Evolutionary conservation across 2,797 vertebrate genomes (phyloP).

Genomic region (Oryzias sinensis): DNA sequence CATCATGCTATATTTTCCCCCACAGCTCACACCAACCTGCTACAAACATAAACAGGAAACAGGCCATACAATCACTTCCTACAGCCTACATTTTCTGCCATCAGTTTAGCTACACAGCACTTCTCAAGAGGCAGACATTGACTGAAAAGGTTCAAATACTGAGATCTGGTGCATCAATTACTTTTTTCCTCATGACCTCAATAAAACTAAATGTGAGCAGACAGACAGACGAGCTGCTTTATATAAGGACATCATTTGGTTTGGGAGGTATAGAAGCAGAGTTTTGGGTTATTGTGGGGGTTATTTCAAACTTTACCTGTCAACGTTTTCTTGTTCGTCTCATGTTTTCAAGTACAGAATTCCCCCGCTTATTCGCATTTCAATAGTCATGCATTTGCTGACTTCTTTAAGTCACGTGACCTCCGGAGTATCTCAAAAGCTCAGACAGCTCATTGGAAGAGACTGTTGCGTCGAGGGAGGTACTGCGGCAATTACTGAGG

Average conservation of each 20-base stretch:
- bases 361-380: no score
- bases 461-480: no score
- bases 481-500: no score
- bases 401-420: no score
- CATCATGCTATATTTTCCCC: conserved; percentile 24
- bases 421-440: no score
- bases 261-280: conserved; percentile 29
- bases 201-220: no score
- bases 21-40: conserved; percentile 20
- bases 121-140: conserved; percentile 4
- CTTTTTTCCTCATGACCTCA: no score
- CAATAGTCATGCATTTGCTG: no score
- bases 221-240: no score
- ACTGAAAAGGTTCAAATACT: conserved; percentile 6
- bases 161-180: not conserved
- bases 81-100: conserved; percentile 31
- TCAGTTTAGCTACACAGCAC: conserved; percentile 1
- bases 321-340: conserved; percentile 16
- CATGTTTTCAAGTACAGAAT: not conserved
- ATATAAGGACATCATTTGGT: no score
- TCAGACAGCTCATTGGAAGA: no score
- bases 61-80: conserved; percentile 58
- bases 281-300: conserved; percentile 32
- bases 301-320: conserved; percentile 39
- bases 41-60: conserved; percentile 62